phyloP scores from a whole-genome alignment of 1,140 invertebrate species.

The Coptotermes formosanus region DNA sequence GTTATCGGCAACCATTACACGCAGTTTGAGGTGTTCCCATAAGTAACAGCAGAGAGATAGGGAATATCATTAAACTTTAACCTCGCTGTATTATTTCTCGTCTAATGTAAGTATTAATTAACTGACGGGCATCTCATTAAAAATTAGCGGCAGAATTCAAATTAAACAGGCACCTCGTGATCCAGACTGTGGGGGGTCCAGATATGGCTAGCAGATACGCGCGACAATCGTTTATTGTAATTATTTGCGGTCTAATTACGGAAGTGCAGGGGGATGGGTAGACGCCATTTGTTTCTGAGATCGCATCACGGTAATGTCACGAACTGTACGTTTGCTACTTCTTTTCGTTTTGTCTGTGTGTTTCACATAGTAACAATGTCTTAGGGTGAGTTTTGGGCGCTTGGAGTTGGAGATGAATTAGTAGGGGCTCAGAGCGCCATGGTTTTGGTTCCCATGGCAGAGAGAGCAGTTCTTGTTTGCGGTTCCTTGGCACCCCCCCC shows the following conservation, averaged over 20 bases:
- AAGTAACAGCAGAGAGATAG: background rate
- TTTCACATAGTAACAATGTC: background rate
- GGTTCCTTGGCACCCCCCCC: too few species aligned
- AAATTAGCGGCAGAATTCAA: constrained; percentile 16
- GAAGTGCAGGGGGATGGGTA: background rate
- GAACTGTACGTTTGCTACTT: background rate
- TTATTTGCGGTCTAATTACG: constrained; percentile 2
- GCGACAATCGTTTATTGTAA: constrained; percentile 7
- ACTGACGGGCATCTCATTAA: background rate
- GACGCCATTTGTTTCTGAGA: background rate
- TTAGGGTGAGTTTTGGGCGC: background rate
- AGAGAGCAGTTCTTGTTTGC: too few species aligned
- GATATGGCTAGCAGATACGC: background rate
- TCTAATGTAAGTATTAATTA: constrained; percentile 15
- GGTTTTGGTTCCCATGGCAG: background rate
- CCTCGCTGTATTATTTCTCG: background rate
- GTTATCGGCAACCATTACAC: constrained; percentile 2
- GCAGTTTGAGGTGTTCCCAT: constrained; percentile 15
- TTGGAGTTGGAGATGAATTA: background rate
- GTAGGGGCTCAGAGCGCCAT: background rate
- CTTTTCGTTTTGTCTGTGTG: background rate
- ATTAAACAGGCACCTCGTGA: background rate
- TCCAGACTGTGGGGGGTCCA: background rate
- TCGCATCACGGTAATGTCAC: constrained; percentile 4
- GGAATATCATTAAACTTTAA: background rate